Evolutionary conservation across 2,888 invertebrate genomes (phyloP).

Genomic region (Beris chalybata): DNA sequence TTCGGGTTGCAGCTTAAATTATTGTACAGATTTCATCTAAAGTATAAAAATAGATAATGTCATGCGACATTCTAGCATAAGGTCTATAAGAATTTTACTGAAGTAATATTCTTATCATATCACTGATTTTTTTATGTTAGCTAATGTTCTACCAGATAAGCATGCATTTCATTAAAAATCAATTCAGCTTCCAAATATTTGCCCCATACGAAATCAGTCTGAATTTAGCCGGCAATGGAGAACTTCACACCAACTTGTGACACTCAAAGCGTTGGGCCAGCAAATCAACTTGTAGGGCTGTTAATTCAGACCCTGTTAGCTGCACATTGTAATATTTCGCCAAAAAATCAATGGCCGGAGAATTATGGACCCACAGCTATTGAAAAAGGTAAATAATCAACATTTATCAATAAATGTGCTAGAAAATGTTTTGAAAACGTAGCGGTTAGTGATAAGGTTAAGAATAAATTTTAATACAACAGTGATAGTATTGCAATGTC

Average conservation of each 20-base stretch:
- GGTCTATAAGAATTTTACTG: too few species aligned
- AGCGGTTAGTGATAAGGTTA: background rate
- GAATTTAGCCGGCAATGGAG: constrained; percentile 46
- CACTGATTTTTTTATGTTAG: too few species aligned
- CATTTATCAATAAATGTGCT: constrained; percentile 40
- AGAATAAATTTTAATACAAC: background rate
- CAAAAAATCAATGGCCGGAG: constrained; percentile 61
- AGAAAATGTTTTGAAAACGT: constrained; percentile 42
- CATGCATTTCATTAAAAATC: too few species aligned
- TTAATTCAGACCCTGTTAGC: constrained; percentile 63
- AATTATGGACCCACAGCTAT: constrained; percentile 54
- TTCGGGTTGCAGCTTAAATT: too few species aligned
- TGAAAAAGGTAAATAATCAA: constrained; percentile 49
- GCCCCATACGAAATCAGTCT: background rate
- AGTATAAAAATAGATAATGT: too few species aligned
- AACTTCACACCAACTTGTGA: constrained; percentile 51
- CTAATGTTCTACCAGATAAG: too few species aligned
- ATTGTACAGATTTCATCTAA: too few species aligned
- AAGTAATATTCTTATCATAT: too few species aligned
- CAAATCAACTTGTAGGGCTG: constrained; percentile 60
- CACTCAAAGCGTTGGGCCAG: constrained; percentile 52
- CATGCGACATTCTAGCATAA: too few species aligned
- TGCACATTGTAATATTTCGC: constrained; percentile 64
- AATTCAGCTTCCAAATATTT: too few species aligned
- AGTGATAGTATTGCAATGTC: too few species aligned